Conservation (phyloP, 2,113 vertebrate species). For the Carassius gibelio region DNA sequence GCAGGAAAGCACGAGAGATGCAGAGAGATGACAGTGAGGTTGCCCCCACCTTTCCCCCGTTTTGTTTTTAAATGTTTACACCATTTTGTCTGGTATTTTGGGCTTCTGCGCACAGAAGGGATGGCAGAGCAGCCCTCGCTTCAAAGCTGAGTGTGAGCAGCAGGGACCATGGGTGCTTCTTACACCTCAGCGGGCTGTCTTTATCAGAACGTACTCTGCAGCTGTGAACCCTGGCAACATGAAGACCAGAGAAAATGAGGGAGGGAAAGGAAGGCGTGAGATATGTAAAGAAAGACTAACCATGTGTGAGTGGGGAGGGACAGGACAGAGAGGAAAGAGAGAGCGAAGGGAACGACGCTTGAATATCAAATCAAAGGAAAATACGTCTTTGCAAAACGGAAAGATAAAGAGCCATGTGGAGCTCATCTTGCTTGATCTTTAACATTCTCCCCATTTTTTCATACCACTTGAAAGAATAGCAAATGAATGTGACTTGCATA, state of each 20-base stretch:
- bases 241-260: slow-evolving; percentile 8
- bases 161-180: slow-evolving; percentile 15
- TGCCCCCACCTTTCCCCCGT: neutral
- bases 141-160: slow-evolving; percentile 1
- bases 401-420: neutral
- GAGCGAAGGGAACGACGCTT: neutral
- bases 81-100: slow-evolving; percentile 33
- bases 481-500: neutral
- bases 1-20: neutral
- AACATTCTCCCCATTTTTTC: neutral
- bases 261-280: slow-evolving; percentile 15
- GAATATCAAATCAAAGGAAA: slow-evolving; percentile 12
- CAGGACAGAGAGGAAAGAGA: neutral
- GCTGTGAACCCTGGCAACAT: slow-evolving; percentile 36
- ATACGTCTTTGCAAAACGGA: neutral
- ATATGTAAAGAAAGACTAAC: slow-evolving; percentile 12
- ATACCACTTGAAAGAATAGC: neutral
- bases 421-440: neutral
- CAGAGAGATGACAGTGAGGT: neutral
- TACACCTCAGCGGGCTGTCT: slow-evolving; percentile 36
- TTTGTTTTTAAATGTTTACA: slow-evolving; percentile 24
- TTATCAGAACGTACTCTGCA: slow-evolving; percentile 35
- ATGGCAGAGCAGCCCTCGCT: neutral
- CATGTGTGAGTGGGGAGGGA: neutral
- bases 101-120: slow-evolving; percentile 20